Conservation (phyloP, 1,140 invertebrate species). For the Nomia melanderi region DNA sequence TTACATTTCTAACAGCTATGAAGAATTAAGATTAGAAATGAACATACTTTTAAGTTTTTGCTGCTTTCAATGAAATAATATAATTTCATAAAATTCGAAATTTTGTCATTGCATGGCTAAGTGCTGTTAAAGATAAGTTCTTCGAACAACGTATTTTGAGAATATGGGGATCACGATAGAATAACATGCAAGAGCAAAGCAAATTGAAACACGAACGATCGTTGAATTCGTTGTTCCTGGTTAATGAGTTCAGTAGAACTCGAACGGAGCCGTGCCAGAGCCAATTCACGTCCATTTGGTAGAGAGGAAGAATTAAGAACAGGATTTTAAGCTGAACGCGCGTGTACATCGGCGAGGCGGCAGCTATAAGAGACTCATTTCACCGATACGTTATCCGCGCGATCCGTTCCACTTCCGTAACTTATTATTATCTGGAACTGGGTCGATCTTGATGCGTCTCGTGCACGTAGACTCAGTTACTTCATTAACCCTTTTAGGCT, state of each 20-base stretch:
- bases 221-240: neutral
- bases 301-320: slow-evolving; percentile 26
- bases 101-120: no score
- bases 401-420: slow-evolving; percentile 54
- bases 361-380: neutral
- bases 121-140: no score
- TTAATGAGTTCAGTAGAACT: neutral
- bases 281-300: slow-evolving; percentile 13
- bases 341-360: neutral
- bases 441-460: slow-evolving; percentile 62
- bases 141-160: no score
- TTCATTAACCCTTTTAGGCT: slow-evolving; percentile 24
- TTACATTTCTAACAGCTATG: no score
- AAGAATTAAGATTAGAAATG: no score
- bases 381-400: slow-evolving; percentile 48
- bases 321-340: slow-evolving; percentile 5
- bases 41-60: no score
- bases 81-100: no score
- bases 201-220: neutral
- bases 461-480: slow-evolving; percentile 10
- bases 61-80: no score
- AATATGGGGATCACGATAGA: no score
- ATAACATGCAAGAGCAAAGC: no score
- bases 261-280: neutral
- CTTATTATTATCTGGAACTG: slow-evolving; percentile 60